Evolutionary conservation across 2,888 invertebrate species (phyloP), one percentile per base, ranked within the genome.

Genomic region (Ophion ventricosus): DNA sequence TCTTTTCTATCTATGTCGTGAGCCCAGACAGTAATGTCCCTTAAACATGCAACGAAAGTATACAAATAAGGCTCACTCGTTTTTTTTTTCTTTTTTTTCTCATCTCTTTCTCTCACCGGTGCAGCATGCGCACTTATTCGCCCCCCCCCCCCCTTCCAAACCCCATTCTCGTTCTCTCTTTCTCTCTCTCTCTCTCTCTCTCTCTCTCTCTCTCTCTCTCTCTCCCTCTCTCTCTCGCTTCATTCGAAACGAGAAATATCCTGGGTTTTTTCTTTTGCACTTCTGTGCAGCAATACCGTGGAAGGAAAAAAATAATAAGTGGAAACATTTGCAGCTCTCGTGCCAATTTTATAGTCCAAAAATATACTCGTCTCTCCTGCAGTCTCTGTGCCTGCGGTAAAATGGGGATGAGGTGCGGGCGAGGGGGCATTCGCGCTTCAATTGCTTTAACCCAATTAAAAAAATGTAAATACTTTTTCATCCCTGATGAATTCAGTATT

Each of bases 31-130:
- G 84, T 87, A 86, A 87, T 86, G 86, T 87, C 87, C 85, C 86
- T 87, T 87, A 85, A 87, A 85, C 87, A 87, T 87, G 85, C 87
- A 87, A 86, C 86, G 86, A 87, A 87, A 87, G 86, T 87, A 86
- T 86, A 87, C 85, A 87, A 87, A 87, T 87, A 87, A 86, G 85
- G 83, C 81, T 84, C 73, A 84, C 73, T 80, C 81, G 79, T 81
- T 85, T 72, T 85, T 82, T 80, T 7, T 35, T 35, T 35, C 4
- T 35, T 35, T 35, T 74, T 64, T 72, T 63, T 73, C 67, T 35
- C 43, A 63, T 67, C 57, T 54, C 73, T 74, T 73, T 74, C 61
- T 72, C 43, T 73, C 63, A 73, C 61, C 14, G 26, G 49, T 66
- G 29, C 77, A 29, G 61, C 43, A 43, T 43, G 57, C 59, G 56